Percentiles rank a stretch among this genome's conserved stretches.
Evolutionary conservation across 2,888 invertebrate species (phyloP).

Genomic region (Cosmorhoe ocellata): DNA sequence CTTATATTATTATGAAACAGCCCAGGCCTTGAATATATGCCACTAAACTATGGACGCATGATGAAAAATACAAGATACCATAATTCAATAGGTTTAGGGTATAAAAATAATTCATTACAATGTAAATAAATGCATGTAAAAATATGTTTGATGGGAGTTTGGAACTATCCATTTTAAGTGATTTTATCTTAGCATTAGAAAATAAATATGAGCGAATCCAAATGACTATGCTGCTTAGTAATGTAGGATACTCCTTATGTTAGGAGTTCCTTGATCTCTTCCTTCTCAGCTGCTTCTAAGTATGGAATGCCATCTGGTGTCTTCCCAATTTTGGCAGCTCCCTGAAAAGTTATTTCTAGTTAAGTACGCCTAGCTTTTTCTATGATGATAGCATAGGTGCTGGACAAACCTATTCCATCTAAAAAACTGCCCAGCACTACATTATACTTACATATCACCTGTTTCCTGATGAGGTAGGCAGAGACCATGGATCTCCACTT

Average conservation of each 20-base stretch:
- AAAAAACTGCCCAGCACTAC: too few relatives aligned
- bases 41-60: conserved; percentile 69
- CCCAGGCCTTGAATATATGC: conserved; percentile 53
- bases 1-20: conserved; percentile 31
- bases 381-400: too few relatives aligned
- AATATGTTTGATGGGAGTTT: conserved; percentile 63
- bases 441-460: too few relatives aligned
- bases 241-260: conserved; percentile 53
- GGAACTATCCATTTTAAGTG: conserved; percentile 54
- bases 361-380: neutral
- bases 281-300: conserved; percentile 94
- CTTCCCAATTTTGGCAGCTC: conserved; percentile 90
- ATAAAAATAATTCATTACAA: conserved; percentile 77
- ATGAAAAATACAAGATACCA: conserved; percentile 58
- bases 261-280: conserved; percentile 91
- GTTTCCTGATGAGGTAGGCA: too few relatives aligned
- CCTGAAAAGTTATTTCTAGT: conserved; percentile 77
- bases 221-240: conserved; percentile 36
- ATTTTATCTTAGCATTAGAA: conserved; percentile 61
- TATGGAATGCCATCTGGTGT: conserved; percentile 95
- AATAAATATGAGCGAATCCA: conserved; percentile 56
- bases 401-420: too few relatives aligned
- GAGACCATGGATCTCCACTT: too few relatives aligned
- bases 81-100: conserved; percentile 63
- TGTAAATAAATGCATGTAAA: conserved; percentile 80